Percentiles rank a stretch among this genome's conserved stretches.
Evolutionary conservation across 2,888 invertebrate species (phyloP).

Genomic region (Leistus spinibarbis): DNA sequence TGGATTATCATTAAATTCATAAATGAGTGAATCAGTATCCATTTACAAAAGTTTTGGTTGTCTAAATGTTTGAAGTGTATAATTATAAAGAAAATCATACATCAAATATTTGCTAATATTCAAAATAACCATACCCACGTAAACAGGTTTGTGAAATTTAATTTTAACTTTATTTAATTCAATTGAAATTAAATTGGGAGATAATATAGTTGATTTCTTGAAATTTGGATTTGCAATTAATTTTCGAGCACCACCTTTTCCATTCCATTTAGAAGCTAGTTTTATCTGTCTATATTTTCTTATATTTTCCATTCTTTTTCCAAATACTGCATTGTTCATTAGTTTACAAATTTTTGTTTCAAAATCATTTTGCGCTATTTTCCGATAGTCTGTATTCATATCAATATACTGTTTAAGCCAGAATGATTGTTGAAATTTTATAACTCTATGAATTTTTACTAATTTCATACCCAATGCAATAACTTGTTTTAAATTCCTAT

Average conservation of each 20-base stretch:
- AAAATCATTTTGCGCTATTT: neutral
- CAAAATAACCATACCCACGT: conserved; percentile 38
- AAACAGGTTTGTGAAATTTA: conserved; percentile 43
- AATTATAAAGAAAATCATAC: conserved; percentile 49
- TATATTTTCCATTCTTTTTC: neutral
- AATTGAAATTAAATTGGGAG: conserved; percentile 29
- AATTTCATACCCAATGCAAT: neutral
- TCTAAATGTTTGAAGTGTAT: conserved; percentile 26
- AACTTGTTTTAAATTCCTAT: neutral
- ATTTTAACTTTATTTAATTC: conserved; percentile 38
- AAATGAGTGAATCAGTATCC: conserved; percentile 43
- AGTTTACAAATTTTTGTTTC: neutral
- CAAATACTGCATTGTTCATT: neutral
- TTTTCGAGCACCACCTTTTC: conserved; percentile 42
- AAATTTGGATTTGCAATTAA: conserved; percentile 40
- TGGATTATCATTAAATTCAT: conserved; percentile 27
- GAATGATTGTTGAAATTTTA: neutral
- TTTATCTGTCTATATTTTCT: conserved; percentile 47
- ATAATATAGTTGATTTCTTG: conserved; percentile 29
- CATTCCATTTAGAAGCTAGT: conserved; percentile 45
- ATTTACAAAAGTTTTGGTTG: conserved; percentile 41
- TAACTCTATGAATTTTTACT: neutral
- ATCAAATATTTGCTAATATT: conserved; percentile 43
- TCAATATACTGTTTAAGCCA: too few relatives aligned
- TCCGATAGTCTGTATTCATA: too few relatives aligned